phyloP scores from a whole-genome alignment of 2,888 invertebrate genomes.

The Cataglyphis rosenhaueri region DNA sequence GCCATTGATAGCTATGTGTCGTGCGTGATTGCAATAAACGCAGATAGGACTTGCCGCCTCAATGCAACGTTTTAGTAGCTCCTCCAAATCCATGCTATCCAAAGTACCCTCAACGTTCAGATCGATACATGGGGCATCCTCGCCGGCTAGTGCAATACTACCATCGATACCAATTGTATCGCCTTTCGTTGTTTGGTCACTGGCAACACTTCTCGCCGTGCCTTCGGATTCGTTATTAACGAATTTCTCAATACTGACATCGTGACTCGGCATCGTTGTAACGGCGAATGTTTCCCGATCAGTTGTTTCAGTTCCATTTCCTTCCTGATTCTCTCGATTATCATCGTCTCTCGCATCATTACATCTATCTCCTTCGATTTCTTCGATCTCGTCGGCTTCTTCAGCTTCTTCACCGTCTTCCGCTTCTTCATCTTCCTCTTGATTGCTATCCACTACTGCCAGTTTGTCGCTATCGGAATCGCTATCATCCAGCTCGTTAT shows the following conservation, averaged over 20 bases:
- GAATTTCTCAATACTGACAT: neutral
- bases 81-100: slow-evolving; percentile 91
- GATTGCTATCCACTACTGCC: slow-evolving; percentile 75
- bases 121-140: slow-evolving; percentile 90
- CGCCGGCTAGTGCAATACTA: slow-evolving; percentile 87
- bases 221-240: slow-evolving; percentile 37
- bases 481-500: slow-evolving; percentile 74
- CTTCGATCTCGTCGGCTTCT: slow-evolving; percentile 36
- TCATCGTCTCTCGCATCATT: slow-evolving; percentile 42
- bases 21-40: slow-evolving; percentile 94
- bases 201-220: neutral
- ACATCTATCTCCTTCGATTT: neutral
- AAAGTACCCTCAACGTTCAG: slow-evolving; percentile 91
- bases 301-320: neutral
- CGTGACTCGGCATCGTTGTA: neutral
- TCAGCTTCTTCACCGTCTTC: slow-evolving; percentile 55
- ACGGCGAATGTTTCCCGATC: neutral
- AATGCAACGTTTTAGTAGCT: slow-evolving; percentile 91
- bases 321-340: slow-evolving; percentile 62
- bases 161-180: slow-evolving; percentile 73
- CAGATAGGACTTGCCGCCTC: slow-evolving; percentile 90
- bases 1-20: slow-evolving; percentile 94
- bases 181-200: slow-evolving; percentile 20
- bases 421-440: slow-evolving; percentile 69
- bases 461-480: slow-evolving; percentile 82